A percentile compares a stretch with the other conserved stretches of the same genome.
Conservation (phyloP, 1,140 invertebrate species). For the Microplitis mediator region DNA sequence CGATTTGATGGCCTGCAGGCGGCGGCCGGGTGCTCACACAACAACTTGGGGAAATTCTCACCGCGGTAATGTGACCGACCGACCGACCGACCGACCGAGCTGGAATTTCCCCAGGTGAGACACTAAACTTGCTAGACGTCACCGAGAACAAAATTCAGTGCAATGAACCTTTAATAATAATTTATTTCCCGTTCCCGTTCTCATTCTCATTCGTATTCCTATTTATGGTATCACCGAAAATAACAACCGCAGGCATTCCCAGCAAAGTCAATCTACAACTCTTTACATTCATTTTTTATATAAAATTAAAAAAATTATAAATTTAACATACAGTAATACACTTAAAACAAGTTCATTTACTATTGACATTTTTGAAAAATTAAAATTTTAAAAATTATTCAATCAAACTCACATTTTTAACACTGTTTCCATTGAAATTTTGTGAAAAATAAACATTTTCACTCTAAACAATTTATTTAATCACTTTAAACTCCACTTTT, state of each 20-base stretch:
- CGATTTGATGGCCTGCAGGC: slow-evolving; percentile 35
- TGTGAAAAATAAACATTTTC: no score
- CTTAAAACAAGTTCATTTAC: no score
- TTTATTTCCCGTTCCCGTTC: no score
- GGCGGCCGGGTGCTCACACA: slow-evolving; percentile 28
- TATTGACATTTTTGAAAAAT: background rate
- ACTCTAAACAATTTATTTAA: no score
- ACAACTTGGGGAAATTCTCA: slow-evolving; percentile 12
- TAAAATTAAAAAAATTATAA: no score
- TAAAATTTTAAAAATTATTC: background rate
- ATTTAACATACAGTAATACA: no score
- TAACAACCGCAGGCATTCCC: no score
- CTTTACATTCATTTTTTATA: no score
- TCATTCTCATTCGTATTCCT: no score
- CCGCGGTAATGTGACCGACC: slow-evolving; percentile 9
- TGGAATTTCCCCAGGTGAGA: slow-evolving; percentile 11
- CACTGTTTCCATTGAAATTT: background rate
- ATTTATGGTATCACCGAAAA: no score
- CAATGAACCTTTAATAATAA: background rate
- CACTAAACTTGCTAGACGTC: background rate
- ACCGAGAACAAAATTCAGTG: background rate
- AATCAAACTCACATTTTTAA: slow-evolving; percentile 5
- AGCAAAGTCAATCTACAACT: no score
- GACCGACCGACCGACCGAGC: background rate
- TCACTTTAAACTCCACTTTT: no score